phyloP scores from a whole-genome alignment of 2,888 invertebrate species.

The Boloria euphrosyne region DNA sequence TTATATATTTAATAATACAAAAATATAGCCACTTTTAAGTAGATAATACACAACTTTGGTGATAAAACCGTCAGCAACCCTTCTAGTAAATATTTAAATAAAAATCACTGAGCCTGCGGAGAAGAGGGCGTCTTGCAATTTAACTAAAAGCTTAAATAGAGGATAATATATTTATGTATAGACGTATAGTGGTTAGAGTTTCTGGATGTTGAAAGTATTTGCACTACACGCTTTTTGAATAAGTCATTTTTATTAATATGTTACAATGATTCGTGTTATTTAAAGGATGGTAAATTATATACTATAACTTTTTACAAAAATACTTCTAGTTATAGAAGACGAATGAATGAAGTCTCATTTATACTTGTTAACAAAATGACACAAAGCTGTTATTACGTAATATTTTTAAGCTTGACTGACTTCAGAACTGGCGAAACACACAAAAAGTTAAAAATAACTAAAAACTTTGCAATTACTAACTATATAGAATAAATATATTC shows the following conservation, averaged over 20 bases:
- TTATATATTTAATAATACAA: slow-evolving; percentile 7
- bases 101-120: slow-evolving; percentile 16
- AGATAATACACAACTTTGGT: slow-evolving; percentile 1
- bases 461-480: no score
- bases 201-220: slow-evolving; percentile 6
- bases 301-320: no score
- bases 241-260: neutral
- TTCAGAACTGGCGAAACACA: no score
- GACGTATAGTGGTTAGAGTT: neutral
- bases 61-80: slow-evolving; percentile 15
- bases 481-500: no score
- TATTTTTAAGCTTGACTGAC: no score
- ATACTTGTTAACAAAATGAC: no score
- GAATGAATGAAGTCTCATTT: no score
- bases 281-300: no score
- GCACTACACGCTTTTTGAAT: neutral
- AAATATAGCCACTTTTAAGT: neutral
- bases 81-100: slow-evolving; percentile 22
- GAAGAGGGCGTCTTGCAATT: slow-evolving; percentile 16
- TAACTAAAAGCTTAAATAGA: slow-evolving; percentile 25
- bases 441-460: no score
- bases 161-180: slow-evolving; percentile 14
- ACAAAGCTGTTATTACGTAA: no score
- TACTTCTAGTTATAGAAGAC: no score
- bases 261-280: no score